Conservation (phyloP, 2,888 invertebrate genomes). For the Leucophenga maculata region DNA sequence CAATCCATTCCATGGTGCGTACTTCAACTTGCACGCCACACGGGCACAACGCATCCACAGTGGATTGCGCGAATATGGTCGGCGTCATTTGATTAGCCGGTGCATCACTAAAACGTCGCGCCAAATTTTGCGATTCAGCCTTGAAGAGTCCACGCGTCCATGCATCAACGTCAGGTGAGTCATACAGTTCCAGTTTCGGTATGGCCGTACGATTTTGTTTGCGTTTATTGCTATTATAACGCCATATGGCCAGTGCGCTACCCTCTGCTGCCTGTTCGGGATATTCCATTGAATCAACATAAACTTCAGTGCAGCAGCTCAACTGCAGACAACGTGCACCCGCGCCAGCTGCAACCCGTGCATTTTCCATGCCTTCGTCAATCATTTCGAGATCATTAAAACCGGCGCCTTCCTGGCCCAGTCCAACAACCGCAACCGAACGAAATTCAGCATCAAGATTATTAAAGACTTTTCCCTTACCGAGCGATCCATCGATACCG, state of each 20-base stretch:
- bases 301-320: constrained; percentile 74
- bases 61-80: constrained; percentile 79
- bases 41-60: constrained; percentile 77
- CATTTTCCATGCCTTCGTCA: constrained; percentile 80
- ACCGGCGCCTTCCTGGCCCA: constrained; percentile 77
- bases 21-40: constrained; percentile 74
- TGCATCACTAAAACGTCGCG: constrained; percentile 79
- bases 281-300: constrained; percentile 77
- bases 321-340: constrained; percentile 73
- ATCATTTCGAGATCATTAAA: constrained; percentile 79
- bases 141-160: constrained; percentile 80
- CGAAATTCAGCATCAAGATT: constrained; percentile 76
- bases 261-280: constrained; percentile 81
- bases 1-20: constrained; percentile 75
- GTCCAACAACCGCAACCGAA: constrained; percentile 79
- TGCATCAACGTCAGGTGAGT: constrained; percentile 74
- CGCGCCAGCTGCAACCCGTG: constrained; percentile 79
- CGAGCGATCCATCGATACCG: constrained; percentile 60
- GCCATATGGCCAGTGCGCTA: constrained; percentile 75
- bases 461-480: constrained; percentile 74
- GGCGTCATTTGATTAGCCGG: constrained; percentile 86
- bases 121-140: constrained; percentile 83
- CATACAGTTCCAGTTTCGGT: constrained; percentile 74
- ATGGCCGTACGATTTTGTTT: constrained; percentile 72
- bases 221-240: constrained; percentile 77